Conservation (phyloP, 2,888 invertebrate species). For the Listrodromus nycthemerus region DNA sequence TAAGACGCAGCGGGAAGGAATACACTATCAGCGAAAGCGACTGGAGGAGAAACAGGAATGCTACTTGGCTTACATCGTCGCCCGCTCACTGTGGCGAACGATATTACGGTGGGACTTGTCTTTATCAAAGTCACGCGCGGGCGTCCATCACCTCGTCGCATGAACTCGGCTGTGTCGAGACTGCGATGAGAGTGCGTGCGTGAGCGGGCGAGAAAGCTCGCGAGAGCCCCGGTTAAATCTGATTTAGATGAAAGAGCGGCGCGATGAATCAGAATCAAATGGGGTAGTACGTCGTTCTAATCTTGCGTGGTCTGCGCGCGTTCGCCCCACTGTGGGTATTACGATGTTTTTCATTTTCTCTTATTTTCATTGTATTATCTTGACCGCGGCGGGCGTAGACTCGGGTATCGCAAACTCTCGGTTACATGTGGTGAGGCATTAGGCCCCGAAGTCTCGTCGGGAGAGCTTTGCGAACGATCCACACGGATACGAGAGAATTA, state of each 20-base stretch:
- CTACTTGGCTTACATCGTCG: conserved; percentile 30
- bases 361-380: neutral
- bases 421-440: neutral
- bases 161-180: neutral
- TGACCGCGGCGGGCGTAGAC: neutral
- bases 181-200: conserved; percentile 24
- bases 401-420: conserved; percentile 23
- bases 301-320: conserved; percentile 9
- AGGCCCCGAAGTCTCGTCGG: neutral
- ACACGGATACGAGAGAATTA: conserved; percentile 34
- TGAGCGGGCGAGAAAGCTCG: conserved; percentile 29
- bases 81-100: neutral
- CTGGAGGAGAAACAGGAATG: conserved; percentile 19
- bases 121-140: conserved; percentile 37
- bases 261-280: conserved; percentile 44
- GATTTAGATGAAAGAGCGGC: conserved; percentile 25
- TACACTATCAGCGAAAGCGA: conserved; percentile 2
- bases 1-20: conserved; percentile 36
- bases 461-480: conserved; percentile 1
- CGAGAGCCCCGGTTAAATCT: conserved; percentile 23
- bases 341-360: conserved; percentile 14
- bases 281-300: conserved; percentile 13
- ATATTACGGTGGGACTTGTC: conserved; percentile 26
- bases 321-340: neutral
- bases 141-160: conserved; percentile 18